A percentile compares a stretch with the other conserved stretches of the same genome.
These are phyloP conservation scores for Macroglossus sobrinus DNA, from an alignment of 2,113 vertebrate genomes.

Conservation along the genomic window DNA sequence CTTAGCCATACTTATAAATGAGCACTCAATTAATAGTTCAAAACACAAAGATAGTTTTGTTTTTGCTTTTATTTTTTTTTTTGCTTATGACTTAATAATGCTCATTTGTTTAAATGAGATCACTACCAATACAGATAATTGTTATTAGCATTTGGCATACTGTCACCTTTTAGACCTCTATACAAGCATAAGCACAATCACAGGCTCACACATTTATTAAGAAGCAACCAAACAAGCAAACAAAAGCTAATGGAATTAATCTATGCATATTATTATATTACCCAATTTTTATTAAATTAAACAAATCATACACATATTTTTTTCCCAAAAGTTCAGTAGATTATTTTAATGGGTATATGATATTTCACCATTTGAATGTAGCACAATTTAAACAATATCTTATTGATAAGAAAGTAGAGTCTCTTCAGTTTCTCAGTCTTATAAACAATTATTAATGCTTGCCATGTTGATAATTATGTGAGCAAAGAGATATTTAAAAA, in stretches of 20 bases:
- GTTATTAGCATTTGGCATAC: background rate
- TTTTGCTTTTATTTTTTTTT: background rate
- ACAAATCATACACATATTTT: background rate
- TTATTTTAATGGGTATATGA: background rate
- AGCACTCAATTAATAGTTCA: background rate
- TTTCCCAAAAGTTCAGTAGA: background rate
- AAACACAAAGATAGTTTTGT: background rate
- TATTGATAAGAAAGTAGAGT: background rate
- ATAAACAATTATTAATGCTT: background rate
- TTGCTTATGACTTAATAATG: background rate
- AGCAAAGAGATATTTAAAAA: background rate
- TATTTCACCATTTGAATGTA: background rate
- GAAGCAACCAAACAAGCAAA: background rate
- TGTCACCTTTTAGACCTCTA: background rate
- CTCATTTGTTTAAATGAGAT: background rate
- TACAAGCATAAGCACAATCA: background rate
- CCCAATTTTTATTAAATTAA: constrained; percentile 7
- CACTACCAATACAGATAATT: background rate
- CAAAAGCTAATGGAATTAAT: background rate
- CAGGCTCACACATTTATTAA: background rate
- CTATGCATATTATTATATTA: background rate
- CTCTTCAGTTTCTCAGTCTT: background rate
- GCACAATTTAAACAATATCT: background rate
- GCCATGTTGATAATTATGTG: background rate
- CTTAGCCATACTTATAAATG: background rate